phyloP scores from a whole-genome alignment of 1,140 invertebrate genomes.

The Heliconius nattereri region DNA sequence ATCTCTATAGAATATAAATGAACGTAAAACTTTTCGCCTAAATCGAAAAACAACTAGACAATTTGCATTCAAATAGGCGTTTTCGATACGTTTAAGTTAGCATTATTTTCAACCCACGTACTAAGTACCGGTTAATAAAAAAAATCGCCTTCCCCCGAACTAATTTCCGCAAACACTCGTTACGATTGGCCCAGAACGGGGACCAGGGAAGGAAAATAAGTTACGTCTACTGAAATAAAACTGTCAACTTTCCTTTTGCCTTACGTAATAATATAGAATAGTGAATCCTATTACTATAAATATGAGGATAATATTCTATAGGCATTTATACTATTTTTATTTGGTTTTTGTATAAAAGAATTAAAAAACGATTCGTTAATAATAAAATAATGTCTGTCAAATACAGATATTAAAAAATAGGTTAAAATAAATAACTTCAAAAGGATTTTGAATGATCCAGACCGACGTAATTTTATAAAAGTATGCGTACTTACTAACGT shows the following conservation, averaged over 20 bases:
- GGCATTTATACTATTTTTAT: background rate
- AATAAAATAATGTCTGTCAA: too few species aligned
- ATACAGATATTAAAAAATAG: too few species aligned
- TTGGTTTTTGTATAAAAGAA: background rate
- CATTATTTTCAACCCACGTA: slow-evolving; percentile 54
- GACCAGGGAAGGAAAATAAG: slow-evolving; percentile 51
- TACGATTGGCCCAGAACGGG: slow-evolving; percentile 50
- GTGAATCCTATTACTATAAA: background rate
- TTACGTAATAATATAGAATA: slow-evolving; percentile 18
- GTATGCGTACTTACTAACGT: too few species aligned
- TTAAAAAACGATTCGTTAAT: too few species aligned
- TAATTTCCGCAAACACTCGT: slow-evolving; percentile 57
- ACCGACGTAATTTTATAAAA: too few species aligned
- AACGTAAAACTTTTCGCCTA: background rate
- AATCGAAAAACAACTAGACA: slow-evolving; percentile 13
- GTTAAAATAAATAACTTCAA: too few species aligned
- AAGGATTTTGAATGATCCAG: too few species aligned
- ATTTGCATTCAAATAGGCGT: slow-evolving; percentile 9
- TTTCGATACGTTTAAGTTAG: background rate
- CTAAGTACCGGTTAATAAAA: slow-evolving; percentile 42
- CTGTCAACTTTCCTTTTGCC: slow-evolving; percentile 41
- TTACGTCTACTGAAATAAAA: slow-evolving; percentile 52
- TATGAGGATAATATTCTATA: background rate
- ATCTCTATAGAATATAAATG: background rate
- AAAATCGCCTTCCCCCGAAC: slow-evolving; percentile 57